phyloP scores from a whole-genome alignment of 2,797 vertebrate species.

The Typhlichthys eigenmanni region DNA sequence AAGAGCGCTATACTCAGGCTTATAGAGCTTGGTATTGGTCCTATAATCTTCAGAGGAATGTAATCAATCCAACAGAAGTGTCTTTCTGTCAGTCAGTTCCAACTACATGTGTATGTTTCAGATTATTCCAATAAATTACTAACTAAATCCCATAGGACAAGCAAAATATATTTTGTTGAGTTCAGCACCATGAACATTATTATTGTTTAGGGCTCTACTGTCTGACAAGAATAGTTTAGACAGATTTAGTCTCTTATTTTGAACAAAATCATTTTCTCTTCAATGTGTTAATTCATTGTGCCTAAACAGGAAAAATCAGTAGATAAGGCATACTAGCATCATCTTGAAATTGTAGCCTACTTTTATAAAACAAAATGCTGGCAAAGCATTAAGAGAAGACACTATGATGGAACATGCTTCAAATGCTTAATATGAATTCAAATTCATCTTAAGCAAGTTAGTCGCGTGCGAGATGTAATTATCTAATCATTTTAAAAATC shows the following conservation, averaged over 20 bases:
- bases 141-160: slow-evolving; percentile 19
- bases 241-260: slow-evolving; percentile 34
- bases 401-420: too few relatives aligned
- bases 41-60: slow-evolving; percentile 53
- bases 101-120: slow-evolving; percentile 26
- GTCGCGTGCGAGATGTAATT: too few relatives aligned
- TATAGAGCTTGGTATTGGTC: slow-evolving; percentile 33
- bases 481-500: too few relatives aligned
- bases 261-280: slow-evolving; percentile 44
- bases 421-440: too few relatives aligned
- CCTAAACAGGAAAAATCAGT: too few relatives aligned
- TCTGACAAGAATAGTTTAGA: slow-evolving; percentile 12
- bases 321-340: too few relatives aligned
- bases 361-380: too few relatives aligned
- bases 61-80: slow-evolving; percentile 36
- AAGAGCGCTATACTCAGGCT: slow-evolving; percentile 26
- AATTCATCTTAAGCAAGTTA: too few relatives aligned
- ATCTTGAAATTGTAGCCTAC: too few relatives aligned
- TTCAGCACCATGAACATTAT: not conserved
- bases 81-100: slow-evolving; percentile 32
- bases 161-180: slow-evolving; percentile 23
- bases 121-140: slow-evolving; percentile 34
- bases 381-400: too few relatives aligned
- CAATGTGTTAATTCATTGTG: not conserved
- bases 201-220: slow-evolving; percentile 1